Evolutionary conservation across 2,888 invertebrate species (phyloP).

Genomic region (Lamproptera curius): DNA sequence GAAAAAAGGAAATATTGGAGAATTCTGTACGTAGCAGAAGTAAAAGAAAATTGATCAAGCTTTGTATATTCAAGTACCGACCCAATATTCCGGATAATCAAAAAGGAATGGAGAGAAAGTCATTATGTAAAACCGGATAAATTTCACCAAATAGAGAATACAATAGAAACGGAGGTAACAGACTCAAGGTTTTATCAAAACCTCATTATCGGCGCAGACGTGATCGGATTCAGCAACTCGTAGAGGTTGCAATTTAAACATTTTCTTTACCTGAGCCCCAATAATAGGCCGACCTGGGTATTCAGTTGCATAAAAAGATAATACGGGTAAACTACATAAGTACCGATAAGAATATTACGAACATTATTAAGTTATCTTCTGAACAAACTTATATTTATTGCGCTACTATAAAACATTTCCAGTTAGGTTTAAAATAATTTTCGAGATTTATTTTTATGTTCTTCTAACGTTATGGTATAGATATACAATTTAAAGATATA

Average conservation of each 20-base stretch:
- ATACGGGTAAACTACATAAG: too few relatives aligned
- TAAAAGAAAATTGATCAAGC: background rate
- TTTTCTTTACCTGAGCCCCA: constrained; percentile 29
- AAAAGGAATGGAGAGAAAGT: constrained; percentile 17
- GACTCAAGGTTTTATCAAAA: constrained; percentile 30
- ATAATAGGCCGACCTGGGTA: too few relatives aligned
- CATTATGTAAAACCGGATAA: constrained; percentile 17
- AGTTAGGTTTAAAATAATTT: too few relatives aligned
- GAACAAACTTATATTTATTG: too few relatives aligned
- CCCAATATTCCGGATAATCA: constrained; percentile 14
- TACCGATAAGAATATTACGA: too few relatives aligned
- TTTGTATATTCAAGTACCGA: background rate
- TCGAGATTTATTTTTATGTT: too few relatives aligned
- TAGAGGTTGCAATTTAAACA: constrained; percentile 26
- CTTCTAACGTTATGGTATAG: too few relatives aligned
- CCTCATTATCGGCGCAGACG: constrained; percentile 37
- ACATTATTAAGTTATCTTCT: too few relatives aligned
- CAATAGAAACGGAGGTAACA: constrained; percentile 23
- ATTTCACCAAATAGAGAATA: constrained; percentile 18
- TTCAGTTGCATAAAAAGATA: too few relatives aligned
- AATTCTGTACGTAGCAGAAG: too few relatives aligned
- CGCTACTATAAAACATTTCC: too few relatives aligned
- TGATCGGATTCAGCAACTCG: constrained; percentile 36
- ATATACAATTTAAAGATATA: too few relatives aligned
- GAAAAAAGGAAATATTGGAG: background rate